phyloP scores from a whole-genome alignment of 2,888 invertebrate species.

The Mimachlamys varia region DNA sequence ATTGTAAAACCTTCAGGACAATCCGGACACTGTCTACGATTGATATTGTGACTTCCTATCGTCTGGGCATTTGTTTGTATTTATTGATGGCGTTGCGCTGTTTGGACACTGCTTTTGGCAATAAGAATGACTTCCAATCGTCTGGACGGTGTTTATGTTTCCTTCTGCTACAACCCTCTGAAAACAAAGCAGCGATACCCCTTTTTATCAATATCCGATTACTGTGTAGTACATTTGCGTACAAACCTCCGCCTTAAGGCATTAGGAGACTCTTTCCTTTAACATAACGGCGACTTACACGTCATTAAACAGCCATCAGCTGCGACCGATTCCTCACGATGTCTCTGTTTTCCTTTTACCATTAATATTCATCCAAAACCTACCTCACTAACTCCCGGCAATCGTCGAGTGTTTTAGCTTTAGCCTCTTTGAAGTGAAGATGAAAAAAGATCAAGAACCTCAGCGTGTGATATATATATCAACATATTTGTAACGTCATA shows the following conservation, averaged over 20 bases:
- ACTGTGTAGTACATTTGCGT: too few species aligned
- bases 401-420: background rate
- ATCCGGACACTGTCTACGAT: too few species aligned
- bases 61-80: too few species aligned
- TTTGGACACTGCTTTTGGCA: too few species aligned
- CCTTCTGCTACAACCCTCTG: too few species aligned
- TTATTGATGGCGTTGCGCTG: too few species aligned
- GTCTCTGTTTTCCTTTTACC: background rate
- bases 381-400: background rate
- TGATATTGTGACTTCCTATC: too few species aligned
- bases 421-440: background rate
- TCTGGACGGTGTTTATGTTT: too few species aligned
- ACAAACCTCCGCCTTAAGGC: background rate
- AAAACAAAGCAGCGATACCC: too few species aligned
- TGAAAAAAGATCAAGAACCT: background rate
- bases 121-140: too few species aligned
- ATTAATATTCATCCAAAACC: conserved; percentile 17
- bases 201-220: too few species aligned
- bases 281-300: background rate
- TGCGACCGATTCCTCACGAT: background rate
- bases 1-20: too few species aligned
- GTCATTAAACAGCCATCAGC: background rate
- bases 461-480: background rate
- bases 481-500: background rate
- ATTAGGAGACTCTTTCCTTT: background rate